phyloP scores from a whole-genome alignment of 2,797 vertebrate species.

The Buphagus erythrorhynchus region DNA sequence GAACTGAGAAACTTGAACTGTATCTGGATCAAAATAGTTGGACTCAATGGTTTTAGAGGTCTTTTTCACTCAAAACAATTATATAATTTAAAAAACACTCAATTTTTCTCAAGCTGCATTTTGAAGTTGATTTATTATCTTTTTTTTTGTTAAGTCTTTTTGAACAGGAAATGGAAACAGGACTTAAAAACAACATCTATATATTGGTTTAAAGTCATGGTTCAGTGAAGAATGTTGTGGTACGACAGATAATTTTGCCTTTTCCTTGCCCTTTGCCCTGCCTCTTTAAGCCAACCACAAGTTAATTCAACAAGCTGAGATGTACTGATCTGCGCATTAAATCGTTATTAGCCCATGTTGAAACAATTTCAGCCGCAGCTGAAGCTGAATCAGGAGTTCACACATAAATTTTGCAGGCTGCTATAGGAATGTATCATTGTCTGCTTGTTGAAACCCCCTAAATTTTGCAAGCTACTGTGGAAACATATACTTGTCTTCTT shows the following conservation, averaged over 20 bases:
- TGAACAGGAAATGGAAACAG: background rate
- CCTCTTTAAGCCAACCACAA: background rate
- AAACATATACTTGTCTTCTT: background rate
- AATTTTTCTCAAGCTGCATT: background rate
- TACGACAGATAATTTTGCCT: background rate
- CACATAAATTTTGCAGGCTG: constrained; percentile 25
- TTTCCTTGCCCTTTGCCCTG: background rate
- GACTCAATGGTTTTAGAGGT: background rate
- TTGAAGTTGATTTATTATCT: background rate
- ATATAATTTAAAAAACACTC: background rate
- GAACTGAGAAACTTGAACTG: background rate
- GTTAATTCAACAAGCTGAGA: background rate
- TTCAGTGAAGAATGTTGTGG: background rate
- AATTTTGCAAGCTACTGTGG: background rate
- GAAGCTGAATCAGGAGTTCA: background rate
- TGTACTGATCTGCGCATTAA: background rate
- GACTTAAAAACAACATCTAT: background rate
- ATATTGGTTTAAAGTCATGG: background rate
- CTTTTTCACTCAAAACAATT: background rate
- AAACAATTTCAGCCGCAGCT: background rate
- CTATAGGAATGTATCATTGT: background rate
- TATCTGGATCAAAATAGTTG: background rate
- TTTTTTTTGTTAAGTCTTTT: background rate
- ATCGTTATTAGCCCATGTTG: background rate
- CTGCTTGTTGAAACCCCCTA: background rate